Percentiles rank a stretch among this genome's conserved stretches.
Conservation (phyloP, 2,797 vertebrate genomes). For the Clamator glandarius region DNA sequence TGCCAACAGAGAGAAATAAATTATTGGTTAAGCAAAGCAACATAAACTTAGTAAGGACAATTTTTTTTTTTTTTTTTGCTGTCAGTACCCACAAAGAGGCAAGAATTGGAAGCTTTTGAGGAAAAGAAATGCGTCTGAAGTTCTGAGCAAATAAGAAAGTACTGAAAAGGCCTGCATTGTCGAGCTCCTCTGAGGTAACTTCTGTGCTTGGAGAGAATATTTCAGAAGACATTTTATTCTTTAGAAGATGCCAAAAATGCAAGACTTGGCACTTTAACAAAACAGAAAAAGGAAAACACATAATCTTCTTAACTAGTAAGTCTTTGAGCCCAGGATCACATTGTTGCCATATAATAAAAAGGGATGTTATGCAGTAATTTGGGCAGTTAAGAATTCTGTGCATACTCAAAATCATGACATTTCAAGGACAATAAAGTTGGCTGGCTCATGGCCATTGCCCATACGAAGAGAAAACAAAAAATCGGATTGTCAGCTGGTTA, state of each 20-base stretch:
- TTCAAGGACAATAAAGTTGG: conserved; percentile 79
- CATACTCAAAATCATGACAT: conserved; percentile 75
- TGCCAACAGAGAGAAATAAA: neutral
- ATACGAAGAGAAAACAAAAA: conserved; percentile 62
- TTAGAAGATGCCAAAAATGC: conserved; percentile 76
- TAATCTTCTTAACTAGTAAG: conserved; percentile 80
- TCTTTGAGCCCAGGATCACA: conserved; percentile 76
- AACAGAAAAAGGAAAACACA: conserved; percentile 74
- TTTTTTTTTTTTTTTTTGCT: conserved; percentile 45
- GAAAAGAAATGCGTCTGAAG: conserved; percentile 70
- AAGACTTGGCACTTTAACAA: conserved; percentile 78
- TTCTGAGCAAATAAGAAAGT: conserved; percentile 64
- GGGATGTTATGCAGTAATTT: conserved; percentile 77
- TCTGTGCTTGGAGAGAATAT: conserved; percentile 71
- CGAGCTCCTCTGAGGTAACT: conserved; percentile 73
- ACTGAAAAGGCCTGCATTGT: conserved; percentile 63
- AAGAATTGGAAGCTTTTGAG: conserved; percentile 72
- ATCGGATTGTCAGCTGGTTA: conserved; percentile 70
- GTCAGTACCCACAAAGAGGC: conserved; percentile 63
- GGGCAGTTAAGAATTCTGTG: conserved; percentile 74
- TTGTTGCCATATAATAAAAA: conserved; percentile 76
- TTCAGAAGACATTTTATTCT: conserved; percentile 76
- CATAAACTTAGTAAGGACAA: conserved; percentile 61
- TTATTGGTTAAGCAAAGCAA: conserved; percentile 48
- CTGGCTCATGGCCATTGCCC: conserved; percentile 73